phyloP scores from a whole-genome alignment of 2,113 vertebrate species.

The Spheniscus mendiculus region DNA sequence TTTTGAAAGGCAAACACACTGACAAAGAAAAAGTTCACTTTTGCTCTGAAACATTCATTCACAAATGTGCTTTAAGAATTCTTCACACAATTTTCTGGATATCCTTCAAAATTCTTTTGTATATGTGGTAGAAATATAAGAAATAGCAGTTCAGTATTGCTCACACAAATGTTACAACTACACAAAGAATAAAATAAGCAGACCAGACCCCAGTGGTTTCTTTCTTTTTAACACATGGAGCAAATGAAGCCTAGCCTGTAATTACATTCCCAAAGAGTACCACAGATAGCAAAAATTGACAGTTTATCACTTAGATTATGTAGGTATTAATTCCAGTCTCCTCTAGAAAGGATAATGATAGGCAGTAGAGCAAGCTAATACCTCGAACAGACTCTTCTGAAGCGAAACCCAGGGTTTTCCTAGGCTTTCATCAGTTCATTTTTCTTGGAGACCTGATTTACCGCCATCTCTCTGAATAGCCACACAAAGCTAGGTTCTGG shows the following conservation, averaged over 20 bases:
- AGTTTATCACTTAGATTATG: neutral
- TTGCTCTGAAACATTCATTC: neutral
- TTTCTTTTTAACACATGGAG: neutral
- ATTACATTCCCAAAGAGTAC: neutral
- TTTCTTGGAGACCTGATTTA: neutral
- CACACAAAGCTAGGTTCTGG: neutral
- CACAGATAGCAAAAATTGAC: neutral
- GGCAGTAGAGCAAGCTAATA: neutral
- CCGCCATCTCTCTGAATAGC: neutral
- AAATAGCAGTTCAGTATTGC: neutral
- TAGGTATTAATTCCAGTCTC: neutral
- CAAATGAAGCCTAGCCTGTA: neutral
- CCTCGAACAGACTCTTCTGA: neutral
- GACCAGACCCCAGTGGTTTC: neutral
- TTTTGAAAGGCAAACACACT: slow-evolving; percentile 37
- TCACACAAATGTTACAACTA: neutral
- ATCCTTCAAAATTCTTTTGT: neutral
- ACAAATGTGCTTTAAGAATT: neutral
- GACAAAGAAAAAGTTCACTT: neutral
- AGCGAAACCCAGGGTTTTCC: neutral
- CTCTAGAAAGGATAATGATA: neutral
- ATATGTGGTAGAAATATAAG: neutral
- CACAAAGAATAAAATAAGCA: neutral
- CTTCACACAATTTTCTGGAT: neutral
- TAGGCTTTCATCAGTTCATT: neutral